phyloP scores from a whole-genome alignment of 92 coral and sea anemone species.

The Bergia puertoricense region DNA sequence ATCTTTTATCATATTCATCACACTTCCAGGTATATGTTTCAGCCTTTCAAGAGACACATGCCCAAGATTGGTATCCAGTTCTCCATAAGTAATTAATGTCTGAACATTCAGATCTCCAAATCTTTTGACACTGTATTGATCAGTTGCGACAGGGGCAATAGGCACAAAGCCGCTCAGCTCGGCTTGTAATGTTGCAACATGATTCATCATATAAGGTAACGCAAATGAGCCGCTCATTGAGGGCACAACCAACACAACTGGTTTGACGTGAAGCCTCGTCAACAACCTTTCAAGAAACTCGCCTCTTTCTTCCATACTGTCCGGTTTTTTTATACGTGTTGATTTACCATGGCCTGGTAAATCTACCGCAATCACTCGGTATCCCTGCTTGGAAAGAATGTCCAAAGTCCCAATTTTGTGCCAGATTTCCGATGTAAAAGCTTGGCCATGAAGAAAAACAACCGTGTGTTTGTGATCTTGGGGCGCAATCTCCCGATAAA shows the following conservation, averaged over 20 bases:
- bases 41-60: slow-evolving; percentile 60
- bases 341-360: slow-evolving; percentile 79
- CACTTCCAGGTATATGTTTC: slow-evolving; percentile 68
- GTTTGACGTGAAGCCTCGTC: slow-evolving; percentile 31
- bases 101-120: slow-evolving; percentile 53
- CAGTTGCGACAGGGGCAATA: slow-evolving; percentile 72
- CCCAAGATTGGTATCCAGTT: slow-evolving; percentile 59
- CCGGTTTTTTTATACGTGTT: slow-evolving; percentile 31
- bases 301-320: slow-evolving; percentile 46
- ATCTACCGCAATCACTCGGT: slow-evolving; percentile 78
- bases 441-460: slow-evolving; percentile 74
- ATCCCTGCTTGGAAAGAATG: slow-evolving; percentile 61
- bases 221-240: slow-evolving; percentile 89
- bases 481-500: slow-evolving; percentile 65
- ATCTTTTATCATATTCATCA: slow-evolving; percentile 58
- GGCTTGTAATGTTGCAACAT: slow-evolving; percentile 35
- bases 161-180: slow-evolving; percentile 79
- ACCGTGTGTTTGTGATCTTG: slow-evolving; percentile 46
- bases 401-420: slow-evolving; percentile 68
- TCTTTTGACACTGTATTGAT: slow-evolving; percentile 49
- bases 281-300: slow-evolving; percentile 61
- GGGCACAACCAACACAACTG: slow-evolving; percentile 80
- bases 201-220: slow-evolving; percentile 68
- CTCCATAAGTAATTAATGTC: slow-evolving; percentile 80
- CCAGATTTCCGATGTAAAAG: slow-evolving; percentile 81